Evolutionary conservation across 2,113 vertebrate species (phyloP), one percentile per base, ranked within the genome.

Genomic region (Neodon shergylaensis): DNA sequence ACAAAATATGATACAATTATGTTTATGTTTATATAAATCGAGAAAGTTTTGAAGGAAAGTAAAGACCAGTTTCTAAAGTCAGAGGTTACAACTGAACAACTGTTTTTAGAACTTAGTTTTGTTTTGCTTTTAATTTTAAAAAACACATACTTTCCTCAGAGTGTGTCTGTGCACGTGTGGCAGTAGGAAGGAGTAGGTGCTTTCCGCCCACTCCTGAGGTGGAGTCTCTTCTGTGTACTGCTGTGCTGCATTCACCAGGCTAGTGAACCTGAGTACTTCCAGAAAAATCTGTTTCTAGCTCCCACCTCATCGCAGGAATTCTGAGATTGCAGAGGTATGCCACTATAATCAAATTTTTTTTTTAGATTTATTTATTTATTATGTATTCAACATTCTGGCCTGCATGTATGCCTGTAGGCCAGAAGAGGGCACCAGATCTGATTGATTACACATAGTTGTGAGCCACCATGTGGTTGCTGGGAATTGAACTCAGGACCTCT

Each of bases 1-100:
- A 96, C 72, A 94, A 97, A 97, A 84, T 47, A 85, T 92, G 52
- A 92, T 33, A 61, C n/a, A 82, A 96, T 77, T 94, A n/a, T 94
- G 11, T 16, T 68, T 95, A 79, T 77, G 72, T 33, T 88, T 70
- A 93, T 2, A 81, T 63, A 93, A 90, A 61, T 26, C 49, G 4
- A 90, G 95, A 94, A 76, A 85, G 36, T 81, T 92, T 95, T 72
- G 42, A 90, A 94, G n/a, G 31, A 97, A 93, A 28, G 1, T 70
- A 94, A 68, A 21, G 92, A 90, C 52, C 39, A 92, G 65, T 93
- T 93, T 90, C 42, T 94, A 82, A 94, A 93, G 39, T 28, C 93
- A 94, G 0, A 88, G 28, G 47, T n/a, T 91, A 86, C n/a, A 94
- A 94, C 7, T 82, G 36, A 92, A 54, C 31, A 85, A 42, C 17